phyloP scores from a whole-genome alignment of 2,113 vertebrate species.

The Polypterus senegalus region DNA sequence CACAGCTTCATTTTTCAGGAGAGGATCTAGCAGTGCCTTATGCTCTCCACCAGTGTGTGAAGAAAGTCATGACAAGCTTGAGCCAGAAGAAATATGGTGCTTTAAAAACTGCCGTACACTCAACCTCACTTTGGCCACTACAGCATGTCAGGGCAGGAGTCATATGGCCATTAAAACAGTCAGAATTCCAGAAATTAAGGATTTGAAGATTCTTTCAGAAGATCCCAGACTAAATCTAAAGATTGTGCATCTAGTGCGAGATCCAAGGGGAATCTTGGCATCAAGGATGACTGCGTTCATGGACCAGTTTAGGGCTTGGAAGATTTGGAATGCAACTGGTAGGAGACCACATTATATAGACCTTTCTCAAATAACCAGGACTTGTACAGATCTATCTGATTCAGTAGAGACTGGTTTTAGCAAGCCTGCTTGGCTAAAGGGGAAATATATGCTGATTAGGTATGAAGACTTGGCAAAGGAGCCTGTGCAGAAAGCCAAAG shows the following conservation, averaged over 20 bases:
- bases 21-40: constrained; percentile 55
- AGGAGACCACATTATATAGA: constrained; percentile 51
- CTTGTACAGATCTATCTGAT: constrained; percentile 48
- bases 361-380: constrained; percentile 46
- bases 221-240: constrained; percentile 58
- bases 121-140: constrained; percentile 52
- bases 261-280: constrained; percentile 57
- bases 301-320: constrained; percentile 50
- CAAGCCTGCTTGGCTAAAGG: constrained; percentile 47
- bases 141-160: constrained; percentile 38
- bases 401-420: constrained; percentile 44
- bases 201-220: constrained; percentile 51
- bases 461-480: constrained; percentile 59
- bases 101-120: constrained; percentile 43
- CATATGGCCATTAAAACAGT: constrained; percentile 57
- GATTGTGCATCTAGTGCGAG: constrained; percentile 65
- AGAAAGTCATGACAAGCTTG: constrained; percentile 15
- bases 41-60: constrained; percentile 52
- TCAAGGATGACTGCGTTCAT: constrained; percentile 55
- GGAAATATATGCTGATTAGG: constrained; percentile 55
- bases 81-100: constrained; percentile 45
- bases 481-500: constrained; percentile 40
- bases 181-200: constrained; percentile 49
- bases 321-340: constrained; percentile 59
- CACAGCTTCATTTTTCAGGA: constrained; percentile 47